These are phyloP conservation scores for Spatula versicolor DNA, from an alignment of 2,797 vertebrate species.

Conservation along the genomic window DNA sequence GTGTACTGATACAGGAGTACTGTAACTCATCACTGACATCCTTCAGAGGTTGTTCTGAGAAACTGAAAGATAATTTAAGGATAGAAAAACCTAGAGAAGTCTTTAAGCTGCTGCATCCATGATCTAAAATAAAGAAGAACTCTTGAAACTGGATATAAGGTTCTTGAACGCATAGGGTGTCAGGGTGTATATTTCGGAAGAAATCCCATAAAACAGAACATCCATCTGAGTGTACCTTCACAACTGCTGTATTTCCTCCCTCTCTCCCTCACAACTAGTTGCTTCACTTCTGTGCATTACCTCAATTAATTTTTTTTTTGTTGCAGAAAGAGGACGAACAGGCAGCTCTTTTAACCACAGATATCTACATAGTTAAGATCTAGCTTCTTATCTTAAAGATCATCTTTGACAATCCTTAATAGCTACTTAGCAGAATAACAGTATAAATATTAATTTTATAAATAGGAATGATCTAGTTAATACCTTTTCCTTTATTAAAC, in stretches of 20 bases:
- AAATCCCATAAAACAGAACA: background rate
- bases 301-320: background rate
- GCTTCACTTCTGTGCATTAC: background rate
- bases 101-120: background rate
- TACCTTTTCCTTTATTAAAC: slow-evolving; percentile 8
- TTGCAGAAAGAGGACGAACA: background rate
- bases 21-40: background rate
- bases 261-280: background rate
- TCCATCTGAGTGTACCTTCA: background rate
- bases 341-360: background rate
- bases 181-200: background rate
- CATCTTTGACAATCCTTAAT: slow-evolving; percentile 9
- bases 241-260: background rate
- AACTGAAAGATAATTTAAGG: background rate
- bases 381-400: slow-evolving; percentile 6
- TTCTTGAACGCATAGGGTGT: background rate
- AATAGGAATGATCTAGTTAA: background rate
- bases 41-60: background rate
- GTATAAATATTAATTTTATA: slow-evolving; percentile 14
- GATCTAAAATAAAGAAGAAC: background rate
- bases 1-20: background rate
- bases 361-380: background rate
- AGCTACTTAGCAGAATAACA: slow-evolving; percentile 31
- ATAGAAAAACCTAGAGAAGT: background rate
- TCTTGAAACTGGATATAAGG: background rate